These are phyloP conservation scores for Herminia tarsipennalis DNA, from an alignment of 2,888 invertebrate species.

Conservation along the genomic window DNA sequence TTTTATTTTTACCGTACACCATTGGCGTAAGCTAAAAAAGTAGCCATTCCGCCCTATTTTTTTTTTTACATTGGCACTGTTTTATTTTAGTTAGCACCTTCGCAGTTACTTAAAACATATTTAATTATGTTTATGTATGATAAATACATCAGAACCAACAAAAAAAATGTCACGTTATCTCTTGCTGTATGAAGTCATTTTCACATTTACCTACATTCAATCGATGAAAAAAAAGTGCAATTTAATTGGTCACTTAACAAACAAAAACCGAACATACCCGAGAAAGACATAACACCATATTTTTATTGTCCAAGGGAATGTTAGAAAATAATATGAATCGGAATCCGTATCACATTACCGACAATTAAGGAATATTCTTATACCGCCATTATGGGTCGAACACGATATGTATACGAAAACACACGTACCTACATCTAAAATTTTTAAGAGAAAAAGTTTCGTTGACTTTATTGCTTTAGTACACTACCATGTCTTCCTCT, in stretches of 20 bases:
- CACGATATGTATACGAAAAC: background rate
- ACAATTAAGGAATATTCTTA: background rate
- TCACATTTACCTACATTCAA: too few species aligned
- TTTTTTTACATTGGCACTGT: constrained; percentile 62
- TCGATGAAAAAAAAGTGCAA: background rate
- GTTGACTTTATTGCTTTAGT: too few species aligned
- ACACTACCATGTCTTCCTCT: too few species aligned
- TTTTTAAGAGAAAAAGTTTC: too few species aligned
- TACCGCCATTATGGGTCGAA: constrained; percentile 1
- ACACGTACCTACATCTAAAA: too few species aligned
- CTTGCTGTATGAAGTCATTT: too few species aligned
- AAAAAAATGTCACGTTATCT: too few species aligned
- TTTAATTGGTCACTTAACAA: background rate
- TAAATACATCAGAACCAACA: too few species aligned
- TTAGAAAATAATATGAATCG: constrained; percentile 39
- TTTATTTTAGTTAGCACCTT: constrained; percentile 61
- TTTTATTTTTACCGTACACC: background rate
- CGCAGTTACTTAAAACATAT: constrained; percentile 8
- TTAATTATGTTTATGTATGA: too few species aligned
- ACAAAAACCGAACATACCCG: constrained; percentile 47
- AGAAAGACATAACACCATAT: constrained; percentile 57
- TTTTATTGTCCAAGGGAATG: constrained; percentile 69
- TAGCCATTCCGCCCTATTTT: background rate
- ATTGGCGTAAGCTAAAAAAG: background rate
- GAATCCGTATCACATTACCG: constrained; percentile 43